Evolutionary conservation across 2,888 invertebrate species (phyloP), one percentile per base, ranked within the genome.

Genomic region (Gerosis bhagava): DNA sequence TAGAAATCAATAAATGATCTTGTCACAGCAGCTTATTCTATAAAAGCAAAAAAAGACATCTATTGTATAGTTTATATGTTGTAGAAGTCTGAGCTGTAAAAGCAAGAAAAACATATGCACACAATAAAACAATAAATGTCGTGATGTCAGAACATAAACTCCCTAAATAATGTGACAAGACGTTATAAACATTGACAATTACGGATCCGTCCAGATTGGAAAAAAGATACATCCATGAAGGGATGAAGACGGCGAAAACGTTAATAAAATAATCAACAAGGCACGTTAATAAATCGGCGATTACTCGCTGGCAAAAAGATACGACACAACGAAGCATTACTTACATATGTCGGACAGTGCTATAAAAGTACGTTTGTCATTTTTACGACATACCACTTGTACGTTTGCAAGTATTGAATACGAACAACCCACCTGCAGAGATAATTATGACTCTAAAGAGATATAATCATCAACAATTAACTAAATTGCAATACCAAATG

Each of bases 291-390:
- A 86, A 83, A 83, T 83, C 68, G 70, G 67, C 65, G 78, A 82
- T 83, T 79, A 74, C 83, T 78, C 69, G 80, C 82, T 81, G 82
- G 84, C 82, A 80, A 78, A 79, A 77, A 65, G 74, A 76, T 77
- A 77, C 67, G 65, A 70, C 66, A 65, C 67, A 76, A 76, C 74
- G 75, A 66, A 65, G 66, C 77, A 81, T 83, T 78, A 80, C 70
- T 78, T 79, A 79, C 76, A 71, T 59, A 58, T 73, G 77, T 77
- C 73, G 63, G 67, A 71, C 71, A 67, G 60, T 60, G 71, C 69
- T 70, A 80, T 81, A 80, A 83, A 82, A 77, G 77, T 76, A 66
- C 73, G 66, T 74, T 77, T 80, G 75, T 78, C 75, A 78, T 80
- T 79, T 83, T 82, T 79, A 83, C 77, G 80, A 77, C 65, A 59